A percentile compares a stretch with the other conserved stretches of the same genome.
Conservation (phyloP, 2,797 vertebrate species). For the Holocentrus rufus region DNA sequence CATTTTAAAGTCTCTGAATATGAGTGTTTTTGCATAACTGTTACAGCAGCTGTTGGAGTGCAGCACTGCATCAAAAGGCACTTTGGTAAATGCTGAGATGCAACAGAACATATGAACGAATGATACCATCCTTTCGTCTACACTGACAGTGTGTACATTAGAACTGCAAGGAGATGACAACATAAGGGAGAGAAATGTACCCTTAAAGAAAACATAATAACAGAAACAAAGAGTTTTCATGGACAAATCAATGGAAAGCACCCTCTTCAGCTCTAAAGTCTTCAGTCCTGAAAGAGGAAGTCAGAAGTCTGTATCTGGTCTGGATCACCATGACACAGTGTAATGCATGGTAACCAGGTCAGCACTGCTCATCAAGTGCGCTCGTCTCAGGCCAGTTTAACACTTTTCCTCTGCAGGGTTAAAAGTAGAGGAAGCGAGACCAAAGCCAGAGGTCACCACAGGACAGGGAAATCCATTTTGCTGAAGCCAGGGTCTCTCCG, state of each 20-base stretch:
- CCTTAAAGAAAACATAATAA: conserved; percentile 5
- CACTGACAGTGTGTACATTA: conserved; percentile 28
- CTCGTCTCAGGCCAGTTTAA: conserved; percentile 45
- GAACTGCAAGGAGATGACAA: conserved; percentile 1
- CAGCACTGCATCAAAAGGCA: conserved; percentile 76
- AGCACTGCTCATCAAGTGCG: conserved; percentile 1
- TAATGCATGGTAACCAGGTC: conserved; percentile 26
- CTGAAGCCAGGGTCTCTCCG: conserved; percentile 90
- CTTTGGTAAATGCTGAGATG: conserved; percentile 66
- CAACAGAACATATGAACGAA: conserved; percentile 22
- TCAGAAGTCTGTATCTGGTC: conserved; percentile 45
- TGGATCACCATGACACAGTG: conserved; percentile 57
- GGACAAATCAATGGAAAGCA: background rate
- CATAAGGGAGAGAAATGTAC: background rate
- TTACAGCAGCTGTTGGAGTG: conserved; percentile 57
- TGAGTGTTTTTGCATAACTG: conserved; percentile 62
- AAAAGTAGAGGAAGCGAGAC: conserved; percentile 2
- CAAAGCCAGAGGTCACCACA: conserved; percentile 86
- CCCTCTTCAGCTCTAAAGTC: conserved; percentile 8
- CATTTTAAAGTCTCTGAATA: conserved; percentile 37
- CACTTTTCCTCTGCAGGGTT: conserved; percentile 22
- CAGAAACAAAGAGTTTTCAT: conserved; percentile 3
- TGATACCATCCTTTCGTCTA: conserved; percentile 28
- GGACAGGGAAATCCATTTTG: conserved; percentile 88
- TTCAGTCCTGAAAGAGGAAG: conserved; percentile 45